Evolutionary conservation across 2,113 vertebrate genomes (phyloP).

Genomic region (Varanus salvator): DNA sequence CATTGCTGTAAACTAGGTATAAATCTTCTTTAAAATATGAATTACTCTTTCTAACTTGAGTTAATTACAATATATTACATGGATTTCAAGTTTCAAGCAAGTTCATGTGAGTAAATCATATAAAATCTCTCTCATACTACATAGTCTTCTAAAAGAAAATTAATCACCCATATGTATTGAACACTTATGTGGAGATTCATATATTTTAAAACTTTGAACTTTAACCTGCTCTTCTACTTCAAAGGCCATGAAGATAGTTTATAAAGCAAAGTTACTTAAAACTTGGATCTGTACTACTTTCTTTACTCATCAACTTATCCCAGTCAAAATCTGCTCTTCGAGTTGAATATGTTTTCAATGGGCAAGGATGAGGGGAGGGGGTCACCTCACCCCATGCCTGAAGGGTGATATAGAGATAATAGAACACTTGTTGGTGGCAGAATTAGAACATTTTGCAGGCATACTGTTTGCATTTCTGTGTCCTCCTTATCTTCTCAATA

Average conservation of each 20-base stretch:
- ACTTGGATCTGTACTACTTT: background rate
- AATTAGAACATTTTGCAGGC: background rate
- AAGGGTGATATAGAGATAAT: background rate
- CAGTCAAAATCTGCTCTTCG: background rate
- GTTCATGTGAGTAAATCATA: too few species aligned
- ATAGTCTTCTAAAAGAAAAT: constrained; percentile 14
- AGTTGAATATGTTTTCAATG: background rate
- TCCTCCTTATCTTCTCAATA: background rate
- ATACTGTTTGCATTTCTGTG: background rate
- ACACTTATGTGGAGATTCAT: background rate
- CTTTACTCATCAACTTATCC: background rate
- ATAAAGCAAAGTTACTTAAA: background rate
- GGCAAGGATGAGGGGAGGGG: too few species aligned
- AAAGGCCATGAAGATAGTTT: background rate
- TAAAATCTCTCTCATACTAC: background rate
- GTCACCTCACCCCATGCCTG: too few species aligned
- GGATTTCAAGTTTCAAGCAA: background rate
- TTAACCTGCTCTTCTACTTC: background rate
- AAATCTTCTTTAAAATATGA: constrained; percentile 34
- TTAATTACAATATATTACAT: constrained; percentile 34
- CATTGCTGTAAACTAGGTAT: constrained; percentile 67
- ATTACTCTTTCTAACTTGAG: background rate
- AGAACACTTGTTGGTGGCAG: too few species aligned
- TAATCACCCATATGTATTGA: background rate
- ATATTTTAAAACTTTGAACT: background rate